phyloP scores from a whole-genome alignment of 2,113 vertebrate species.

The Sceloporus tristichus region DNA sequence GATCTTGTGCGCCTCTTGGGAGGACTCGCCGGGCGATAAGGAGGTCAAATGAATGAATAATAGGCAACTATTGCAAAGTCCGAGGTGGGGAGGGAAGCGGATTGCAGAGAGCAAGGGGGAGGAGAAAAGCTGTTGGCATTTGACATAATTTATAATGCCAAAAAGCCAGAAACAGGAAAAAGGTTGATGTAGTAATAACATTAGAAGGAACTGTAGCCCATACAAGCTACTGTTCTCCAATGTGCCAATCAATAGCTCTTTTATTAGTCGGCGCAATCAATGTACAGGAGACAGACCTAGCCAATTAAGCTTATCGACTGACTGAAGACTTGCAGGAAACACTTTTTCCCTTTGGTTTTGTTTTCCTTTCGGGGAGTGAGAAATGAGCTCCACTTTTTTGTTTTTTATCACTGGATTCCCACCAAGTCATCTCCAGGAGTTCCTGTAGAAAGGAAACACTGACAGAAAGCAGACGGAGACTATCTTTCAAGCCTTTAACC shows the following conservation, averaged over 20 bases:
- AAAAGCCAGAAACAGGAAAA: conserved; percentile 83
- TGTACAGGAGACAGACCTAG: conserved; percentile 84
- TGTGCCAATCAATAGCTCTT: conserved; percentile 88
- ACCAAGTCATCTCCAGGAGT: conserved; percentile 83
- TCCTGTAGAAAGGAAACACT: conserved; percentile 80
- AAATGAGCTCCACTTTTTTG: conserved; percentile 73
- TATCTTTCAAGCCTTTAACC: conserved; percentile 86
- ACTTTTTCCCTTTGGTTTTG: conserved; percentile 80
- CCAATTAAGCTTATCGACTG: conserved; percentile 89
- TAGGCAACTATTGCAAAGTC: conserved; percentile 50
- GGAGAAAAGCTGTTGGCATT: conserved; percentile 55
- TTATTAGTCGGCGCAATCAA: conserved; percentile 90
- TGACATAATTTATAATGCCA: conserved; percentile 82
- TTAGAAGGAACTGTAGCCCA: conserved; percentile 80
- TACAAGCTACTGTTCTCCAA: conserved; percentile 82
- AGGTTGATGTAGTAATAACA: conserved; percentile 85
- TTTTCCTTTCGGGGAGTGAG: conserved; percentile 79
- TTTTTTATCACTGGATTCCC: conserved; percentile 88
- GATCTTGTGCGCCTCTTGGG: conserved; percentile 20
- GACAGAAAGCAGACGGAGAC: conserved; percentile 91
- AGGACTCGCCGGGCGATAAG: conserved; percentile 26
- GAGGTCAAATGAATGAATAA: conserved; percentile 46
- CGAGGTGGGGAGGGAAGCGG: background rate
- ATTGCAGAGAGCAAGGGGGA: background rate
- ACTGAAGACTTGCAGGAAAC: conserved; percentile 78